Conservation (phyloP, 2,888 invertebrate genomes). For the Strigamia crassipes region DNA sequence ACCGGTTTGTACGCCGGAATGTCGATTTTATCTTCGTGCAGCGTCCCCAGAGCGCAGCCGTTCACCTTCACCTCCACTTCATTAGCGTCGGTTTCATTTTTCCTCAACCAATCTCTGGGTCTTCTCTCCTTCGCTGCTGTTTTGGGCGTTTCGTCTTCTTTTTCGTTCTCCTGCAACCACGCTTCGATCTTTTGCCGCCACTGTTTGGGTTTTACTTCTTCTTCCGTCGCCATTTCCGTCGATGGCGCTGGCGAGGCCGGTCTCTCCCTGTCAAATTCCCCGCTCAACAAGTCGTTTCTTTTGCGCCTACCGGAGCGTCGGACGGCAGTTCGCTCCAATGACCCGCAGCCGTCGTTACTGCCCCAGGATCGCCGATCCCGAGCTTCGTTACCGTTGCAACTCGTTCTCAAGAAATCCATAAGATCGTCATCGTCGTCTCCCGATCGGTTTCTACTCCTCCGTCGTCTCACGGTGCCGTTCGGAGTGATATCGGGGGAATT, state of each 20-base stretch:
- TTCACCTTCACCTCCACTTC: neutral
- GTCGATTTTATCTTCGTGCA: conserved; percentile 48
- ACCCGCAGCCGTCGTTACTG: conserved; percentile 60
- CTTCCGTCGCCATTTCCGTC: conserved; percentile 44
- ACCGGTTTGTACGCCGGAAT: neutral
- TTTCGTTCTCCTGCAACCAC: conserved; percentile 86
- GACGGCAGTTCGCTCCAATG: conserved; percentile 83
- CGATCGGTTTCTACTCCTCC: conserved; percentile 78
- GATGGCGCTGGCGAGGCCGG: conserved; percentile 52
- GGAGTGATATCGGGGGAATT: conserved; percentile 75
- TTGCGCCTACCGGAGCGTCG: conserved; percentile 74
- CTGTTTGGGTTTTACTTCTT: conserved; percentile 56
- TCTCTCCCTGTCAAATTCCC: conserved; percentile 52
- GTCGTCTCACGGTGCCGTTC: conserved; percentile 76
- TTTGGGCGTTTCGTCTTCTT: conserved; percentile 65
- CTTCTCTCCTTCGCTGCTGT: neutral
- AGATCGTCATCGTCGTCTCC: conserved; percentile 74
- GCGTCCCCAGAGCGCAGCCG: conserved; percentile 35
- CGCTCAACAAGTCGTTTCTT: conserved; percentile 70
- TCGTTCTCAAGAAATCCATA: conserved; percentile 60
- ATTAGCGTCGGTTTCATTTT: neutral
- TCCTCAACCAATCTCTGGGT: conserved; percentile 8
- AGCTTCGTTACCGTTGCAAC: conserved; percentile 48
- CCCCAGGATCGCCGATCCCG: conserved; percentile 57
- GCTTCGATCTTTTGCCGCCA: conserved; percentile 90